These are phyloP conservation scores for Rhinichthys klamathensis DNA, from an alignment of 2,113 vertebrate genomes.

Conservation along the genomic window DNA sequence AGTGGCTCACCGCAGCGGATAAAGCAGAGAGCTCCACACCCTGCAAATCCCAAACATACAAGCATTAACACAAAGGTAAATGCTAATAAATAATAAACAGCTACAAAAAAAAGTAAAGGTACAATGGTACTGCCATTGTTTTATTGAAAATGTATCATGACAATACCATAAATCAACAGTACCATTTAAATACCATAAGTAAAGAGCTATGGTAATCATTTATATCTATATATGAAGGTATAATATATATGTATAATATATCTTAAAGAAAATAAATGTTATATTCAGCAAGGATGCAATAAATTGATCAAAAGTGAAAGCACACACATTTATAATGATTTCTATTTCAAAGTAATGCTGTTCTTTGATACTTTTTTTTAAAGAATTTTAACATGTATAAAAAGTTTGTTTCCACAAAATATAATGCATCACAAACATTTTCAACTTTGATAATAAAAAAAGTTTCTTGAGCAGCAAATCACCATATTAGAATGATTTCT, in stretches of 20 bases:
- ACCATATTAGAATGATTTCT: background rate
- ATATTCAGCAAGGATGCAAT: background rate
- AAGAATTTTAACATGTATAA: too few relatives aligned
- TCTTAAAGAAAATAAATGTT: background rate
- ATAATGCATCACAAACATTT: background rate
- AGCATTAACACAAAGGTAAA: background rate
- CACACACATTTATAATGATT: background rate
- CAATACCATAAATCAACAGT: background rate
- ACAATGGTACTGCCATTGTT: background rate
- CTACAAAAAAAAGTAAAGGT: background rate
- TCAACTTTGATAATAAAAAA: background rate
- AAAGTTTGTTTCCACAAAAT: background rate
- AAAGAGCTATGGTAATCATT: background rate
- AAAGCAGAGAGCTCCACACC: constrained; percentile 94
- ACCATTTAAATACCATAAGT: background rate
- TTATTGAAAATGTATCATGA: background rate
- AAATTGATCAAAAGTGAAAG: background rate
- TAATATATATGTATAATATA: too few relatives aligned
- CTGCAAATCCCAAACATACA: constrained; percentile 66
- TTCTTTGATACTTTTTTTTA: too few relatives aligned
- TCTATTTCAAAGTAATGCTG: background rate
- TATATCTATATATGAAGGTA: too few relatives aligned
- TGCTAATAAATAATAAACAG: background rate
- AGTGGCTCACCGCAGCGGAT: constrained; percentile 96
- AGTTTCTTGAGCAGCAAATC: background rate